A percentile compares a stretch with the other conserved stretches of the same genome.
Evolutionary conservation across 1,140 invertebrate species (phyloP).

Genomic region (Trichonephila clavipes): DNA sequence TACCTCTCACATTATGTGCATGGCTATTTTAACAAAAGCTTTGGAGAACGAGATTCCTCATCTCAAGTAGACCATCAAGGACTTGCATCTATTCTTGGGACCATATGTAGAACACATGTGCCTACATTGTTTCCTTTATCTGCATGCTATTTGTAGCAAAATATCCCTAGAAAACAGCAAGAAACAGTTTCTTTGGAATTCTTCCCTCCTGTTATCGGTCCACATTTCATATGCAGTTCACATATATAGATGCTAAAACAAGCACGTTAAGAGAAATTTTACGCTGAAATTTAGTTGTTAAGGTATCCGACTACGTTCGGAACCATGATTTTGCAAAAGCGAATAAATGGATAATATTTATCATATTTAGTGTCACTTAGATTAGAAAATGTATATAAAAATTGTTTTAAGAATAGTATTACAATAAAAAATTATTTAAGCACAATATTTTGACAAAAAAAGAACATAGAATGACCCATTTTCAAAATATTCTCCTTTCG

Average conservation of each 20-base stretch:
- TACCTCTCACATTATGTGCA: neutral
- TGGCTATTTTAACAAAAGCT: neutral
- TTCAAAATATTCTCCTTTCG: too few relatives aligned
- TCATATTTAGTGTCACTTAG: too few relatives aligned
- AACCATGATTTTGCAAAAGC: too few relatives aligned
- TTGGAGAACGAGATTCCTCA: neutral
- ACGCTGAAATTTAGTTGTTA: too few relatives aligned
- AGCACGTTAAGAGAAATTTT: neutral
- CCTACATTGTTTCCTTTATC: neutral
- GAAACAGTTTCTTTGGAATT: neutral
- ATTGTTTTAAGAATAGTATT: too few relatives aligned
- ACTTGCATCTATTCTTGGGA: neutral
- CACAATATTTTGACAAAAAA: too few relatives aligned
- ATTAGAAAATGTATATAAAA: too few relatives aligned
- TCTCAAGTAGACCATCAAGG: constrained; percentile 24
- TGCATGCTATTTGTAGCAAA: constrained; percentile 18
- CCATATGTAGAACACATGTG: constrained; percentile 23
- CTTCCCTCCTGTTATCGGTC: neutral
- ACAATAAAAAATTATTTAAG: too few relatives aligned
- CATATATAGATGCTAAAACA: neutral
- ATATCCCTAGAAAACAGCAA: neutral
- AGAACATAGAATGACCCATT: too few relatives aligned
- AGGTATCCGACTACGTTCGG: too few relatives aligned
- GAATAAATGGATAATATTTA: too few relatives aligned
- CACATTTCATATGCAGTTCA: neutral